Evolutionary conservation across 2,888 invertebrate genomes (phyloP).

Genomic region (Luperina nickerlii): DNA sequence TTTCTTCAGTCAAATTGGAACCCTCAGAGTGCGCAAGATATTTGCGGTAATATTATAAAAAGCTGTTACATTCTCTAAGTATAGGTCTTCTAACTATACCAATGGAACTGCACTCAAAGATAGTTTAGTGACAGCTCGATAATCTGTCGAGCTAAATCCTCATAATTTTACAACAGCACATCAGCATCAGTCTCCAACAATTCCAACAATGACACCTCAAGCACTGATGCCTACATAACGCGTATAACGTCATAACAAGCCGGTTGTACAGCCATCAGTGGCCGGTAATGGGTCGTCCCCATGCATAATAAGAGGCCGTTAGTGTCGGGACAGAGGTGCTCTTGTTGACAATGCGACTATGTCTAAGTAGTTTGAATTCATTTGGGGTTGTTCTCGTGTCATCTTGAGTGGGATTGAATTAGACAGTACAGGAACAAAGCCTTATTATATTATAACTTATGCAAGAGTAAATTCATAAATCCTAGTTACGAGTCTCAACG

Average conservation of each 20-base stretch:
- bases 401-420: slow-evolving; percentile 18
- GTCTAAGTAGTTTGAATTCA: slow-evolving; percentile 50
- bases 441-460: not conserved
- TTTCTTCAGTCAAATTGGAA: too few species aligned
- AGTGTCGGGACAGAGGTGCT: slow-evolving; percentile 20
- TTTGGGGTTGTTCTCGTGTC: slow-evolving; percentile 31
- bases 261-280: slow-evolving; percentile 17
- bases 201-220: slow-evolving; percentile 26
- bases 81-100: too few species aligned
- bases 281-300: slow-evolving; percentile 36
- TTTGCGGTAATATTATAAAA: not conserved
- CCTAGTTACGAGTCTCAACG: not conserved
- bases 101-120: not conserved
- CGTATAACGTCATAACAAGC: slow-evolving; percentile 22
- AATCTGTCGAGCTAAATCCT: not conserved
- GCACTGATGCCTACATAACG: slow-evolving; percentile 5
- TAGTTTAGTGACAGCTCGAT: not conserved
- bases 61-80: not conserved
- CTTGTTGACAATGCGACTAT: slow-evolving; percentile 16
- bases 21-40: not conserved
- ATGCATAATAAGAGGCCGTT: slow-evolving; percentile 57
- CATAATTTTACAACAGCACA: not conserved
- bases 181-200: not conserved
- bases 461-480: not conserved
- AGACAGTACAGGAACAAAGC: not conserved